A percentile compares a stretch with the other conserved stretches of the same genome.
phyloP scores from a whole-genome alignment of 2,888 invertebrate species.

The Chydorus sphaericus region DNA sequence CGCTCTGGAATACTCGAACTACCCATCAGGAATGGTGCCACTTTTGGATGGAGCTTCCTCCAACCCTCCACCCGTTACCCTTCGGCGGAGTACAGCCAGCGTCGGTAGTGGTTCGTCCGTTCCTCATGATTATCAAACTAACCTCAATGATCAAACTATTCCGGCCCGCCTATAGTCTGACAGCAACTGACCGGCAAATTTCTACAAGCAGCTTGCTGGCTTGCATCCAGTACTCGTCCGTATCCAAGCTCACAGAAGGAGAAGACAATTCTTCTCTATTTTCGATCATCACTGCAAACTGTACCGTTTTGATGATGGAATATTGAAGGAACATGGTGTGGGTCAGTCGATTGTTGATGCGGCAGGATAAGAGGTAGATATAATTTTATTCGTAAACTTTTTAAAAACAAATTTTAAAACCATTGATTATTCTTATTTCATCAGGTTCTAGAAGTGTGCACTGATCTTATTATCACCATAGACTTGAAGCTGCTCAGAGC shows the following conservation, averaged over 20 bases:
- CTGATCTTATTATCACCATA: slow-evolving; percentile 65
- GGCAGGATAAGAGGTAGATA: slow-evolving; percentile 48
- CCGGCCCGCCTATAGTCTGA: neutral
- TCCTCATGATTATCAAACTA: slow-evolving; percentile 54
- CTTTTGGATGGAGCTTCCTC: too few species aligned
- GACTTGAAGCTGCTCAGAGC: slow-evolving; percentile 59
- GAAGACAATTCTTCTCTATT: slow-evolving; percentile 47
- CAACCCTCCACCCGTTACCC: too few species aligned
- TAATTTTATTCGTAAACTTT: neutral
- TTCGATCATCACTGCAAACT: slow-evolving; percentile 72
- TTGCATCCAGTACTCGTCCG: slow-evolving; percentile 24
- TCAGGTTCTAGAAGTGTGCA: slow-evolving; percentile 80
- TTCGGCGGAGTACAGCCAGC: too few species aligned
- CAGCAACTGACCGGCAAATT: neutral
- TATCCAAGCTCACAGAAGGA: slow-evolving; percentile 33
- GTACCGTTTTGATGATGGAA: slow-evolving; percentile 58
- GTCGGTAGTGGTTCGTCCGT: too few species aligned
- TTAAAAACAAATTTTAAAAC: too few species aligned
- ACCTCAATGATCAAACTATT: slow-evolving; percentile 27
- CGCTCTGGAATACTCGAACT: too few species aligned
- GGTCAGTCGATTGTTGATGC: slow-evolving; percentile 71
- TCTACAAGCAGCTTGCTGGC: slow-evolving; percentile 20
- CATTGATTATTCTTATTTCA: neutral
- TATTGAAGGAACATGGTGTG: slow-evolving; percentile 86
- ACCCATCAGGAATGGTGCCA: too few species aligned